Conservation (phyloP, 2,888 invertebrate species). For the Cybosia mesomella region DNA sequence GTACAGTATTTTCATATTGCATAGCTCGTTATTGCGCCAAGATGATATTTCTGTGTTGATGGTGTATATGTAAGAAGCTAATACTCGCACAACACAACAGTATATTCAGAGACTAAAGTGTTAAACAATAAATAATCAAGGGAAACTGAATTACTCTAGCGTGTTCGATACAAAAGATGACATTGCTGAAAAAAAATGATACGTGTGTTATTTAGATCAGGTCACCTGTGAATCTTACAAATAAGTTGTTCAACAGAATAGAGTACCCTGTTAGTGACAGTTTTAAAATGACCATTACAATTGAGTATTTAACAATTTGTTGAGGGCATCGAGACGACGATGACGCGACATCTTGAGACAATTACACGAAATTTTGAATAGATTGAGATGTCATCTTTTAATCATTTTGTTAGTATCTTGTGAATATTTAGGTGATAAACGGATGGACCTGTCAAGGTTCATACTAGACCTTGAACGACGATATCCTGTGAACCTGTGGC, state of each 20-base stretch:
- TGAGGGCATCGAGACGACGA: background rate
- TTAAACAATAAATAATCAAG: background rate
- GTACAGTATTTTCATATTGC: slow-evolving; percentile 25
- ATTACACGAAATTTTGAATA: background rate
- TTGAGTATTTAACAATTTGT: background rate
- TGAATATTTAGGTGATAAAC: background rate
- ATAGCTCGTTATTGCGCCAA: slow-evolving; percentile 22
- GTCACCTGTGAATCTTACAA: no score
- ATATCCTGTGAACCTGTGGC: background rate
- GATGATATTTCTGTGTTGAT: slow-evolving; percentile 41
- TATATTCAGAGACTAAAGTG: slow-evolving; percentile 27
- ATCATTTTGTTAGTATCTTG: background rate
- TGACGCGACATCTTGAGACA: background rate
- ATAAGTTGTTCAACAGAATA: no score
- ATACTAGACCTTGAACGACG: background rate
- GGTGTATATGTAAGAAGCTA: slow-evolving; percentile 30
- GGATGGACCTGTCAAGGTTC: background rate
- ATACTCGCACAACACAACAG: slow-evolving; percentile 34
- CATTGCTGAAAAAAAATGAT: no score
- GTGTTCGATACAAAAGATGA: no score
- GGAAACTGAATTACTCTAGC: no score
- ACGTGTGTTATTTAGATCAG: no score
- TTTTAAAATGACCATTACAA: no score
- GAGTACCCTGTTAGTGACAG: no score
- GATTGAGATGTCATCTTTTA: background rate